Conservation (phyloP, 2,888 invertebrate genomes). For the Leptura quadrifasciata region DNA sequence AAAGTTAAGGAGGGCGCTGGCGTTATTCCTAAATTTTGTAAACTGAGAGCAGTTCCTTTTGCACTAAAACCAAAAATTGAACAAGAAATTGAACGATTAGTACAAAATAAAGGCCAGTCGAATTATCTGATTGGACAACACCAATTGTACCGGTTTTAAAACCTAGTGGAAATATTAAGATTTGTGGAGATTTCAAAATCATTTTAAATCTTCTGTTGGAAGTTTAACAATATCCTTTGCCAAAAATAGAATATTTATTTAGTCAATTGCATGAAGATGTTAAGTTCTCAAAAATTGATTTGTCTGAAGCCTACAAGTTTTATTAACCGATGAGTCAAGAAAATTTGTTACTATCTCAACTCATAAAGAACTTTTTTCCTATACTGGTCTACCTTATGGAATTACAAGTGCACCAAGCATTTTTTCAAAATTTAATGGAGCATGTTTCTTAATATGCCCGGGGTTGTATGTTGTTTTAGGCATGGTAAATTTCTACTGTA, state of each 20-base stretch:
- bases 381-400: not conserved
- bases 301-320: slow-evolving; percentile 4
- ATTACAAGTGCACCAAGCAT: no score
- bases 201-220: no score
- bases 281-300: slow-evolving; percentile 15
- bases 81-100: slow-evolving; percentile 40
- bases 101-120: not conserved
- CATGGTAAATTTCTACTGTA: no score
- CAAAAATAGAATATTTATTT: no score
- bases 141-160: no score
- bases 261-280: not conserved
- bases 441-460: slow-evolving; percentile 55
- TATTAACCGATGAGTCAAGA: not conserved
- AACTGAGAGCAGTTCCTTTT: slow-evolving; percentile 48
- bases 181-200: no score
- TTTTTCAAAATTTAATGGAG: slow-evolving; percentile 41
- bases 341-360: slow-evolving; percentile 15
- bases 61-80: slow-evolving; percentile 52
- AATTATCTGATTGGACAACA: no score
- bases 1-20: slow-evolving; percentile 38
- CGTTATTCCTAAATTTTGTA: slow-evolving; percentile 49
- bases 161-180: no score
- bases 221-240: no score
- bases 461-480: slow-evolving; percentile 28
- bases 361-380: not conserved